These are phyloP conservation scores for Gallirallus australis DNA, from an alignment of 2,797 vertebrate genomes.

Conservation along the genomic window DNA sequence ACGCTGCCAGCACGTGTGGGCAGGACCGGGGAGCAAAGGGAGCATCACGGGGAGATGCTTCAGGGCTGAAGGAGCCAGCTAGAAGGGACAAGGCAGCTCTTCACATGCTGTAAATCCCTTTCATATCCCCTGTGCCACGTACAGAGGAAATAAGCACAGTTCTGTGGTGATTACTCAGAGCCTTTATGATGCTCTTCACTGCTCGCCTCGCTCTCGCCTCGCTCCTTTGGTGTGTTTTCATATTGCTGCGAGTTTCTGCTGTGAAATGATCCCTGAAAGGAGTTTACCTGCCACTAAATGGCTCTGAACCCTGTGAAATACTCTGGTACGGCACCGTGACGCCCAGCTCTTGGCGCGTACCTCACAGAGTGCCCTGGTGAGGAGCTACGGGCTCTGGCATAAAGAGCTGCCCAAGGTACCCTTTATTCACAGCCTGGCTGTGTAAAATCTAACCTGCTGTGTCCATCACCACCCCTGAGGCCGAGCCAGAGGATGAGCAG, in stretches of 20 bases:
- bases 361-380: neutral
- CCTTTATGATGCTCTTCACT: neutral
- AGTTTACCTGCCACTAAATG: conserved; percentile 38
- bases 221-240: accelerated
- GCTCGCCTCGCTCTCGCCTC: neutral
- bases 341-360: neutral
- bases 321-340: neutral
- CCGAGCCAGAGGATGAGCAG: neutral
- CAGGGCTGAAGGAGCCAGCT: accelerated
- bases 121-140: neutral
- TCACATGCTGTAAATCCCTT: conserved; percentile 25
- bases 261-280: conserved; percentile 57
- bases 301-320: neutral
- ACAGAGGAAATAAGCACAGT: neutral
- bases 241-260: neutral
- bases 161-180: neutral
- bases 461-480: accelerated
- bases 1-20: accelerated
- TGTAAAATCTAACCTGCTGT: neutral
- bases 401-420: neutral
- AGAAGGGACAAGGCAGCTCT: neutral
- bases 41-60: accelerated
- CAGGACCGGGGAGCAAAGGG: neutral
- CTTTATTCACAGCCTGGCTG: neutral
- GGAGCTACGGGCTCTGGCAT: neutral